phyloP scores from a whole-genome alignment of 2,113 vertebrate genomes.

The Corapipo altera region DNA sequence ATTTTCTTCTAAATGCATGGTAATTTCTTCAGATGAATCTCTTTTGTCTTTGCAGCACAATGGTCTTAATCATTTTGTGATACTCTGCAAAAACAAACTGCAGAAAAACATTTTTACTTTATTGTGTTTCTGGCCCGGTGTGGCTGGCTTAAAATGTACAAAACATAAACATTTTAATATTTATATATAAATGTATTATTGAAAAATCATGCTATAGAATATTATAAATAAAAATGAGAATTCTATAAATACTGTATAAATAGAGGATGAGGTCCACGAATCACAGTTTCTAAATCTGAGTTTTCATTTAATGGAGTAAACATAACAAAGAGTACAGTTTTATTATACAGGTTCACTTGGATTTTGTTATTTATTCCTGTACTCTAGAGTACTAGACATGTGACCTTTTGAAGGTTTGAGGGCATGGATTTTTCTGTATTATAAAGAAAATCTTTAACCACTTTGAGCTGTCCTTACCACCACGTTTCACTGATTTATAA shows the following conservation, averaged over 20 bases:
- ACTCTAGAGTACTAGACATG: neutral
- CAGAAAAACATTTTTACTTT: constrained; percentile 55
- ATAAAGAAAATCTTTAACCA: neutral
- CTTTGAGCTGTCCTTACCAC: neutral
- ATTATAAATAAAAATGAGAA: constrained; percentile 49
- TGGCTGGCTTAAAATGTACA: constrained; percentile 56
- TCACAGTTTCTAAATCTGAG: constrained; percentile 16
- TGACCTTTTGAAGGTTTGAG: constrained; percentile 1
- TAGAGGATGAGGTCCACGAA: constrained; percentile 35
- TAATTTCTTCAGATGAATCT: constrained; percentile 64
- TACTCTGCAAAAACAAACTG: constrained; percentile 43
- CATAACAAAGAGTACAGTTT: constrained; percentile 10
- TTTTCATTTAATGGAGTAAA: constrained; percentile 35
- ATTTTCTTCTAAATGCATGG: constrained; percentile 72
- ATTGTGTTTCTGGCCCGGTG: constrained; percentile 52
- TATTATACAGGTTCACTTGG: constrained; percentile 31
- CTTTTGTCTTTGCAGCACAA: constrained; percentile 68
- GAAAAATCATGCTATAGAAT: constrained; percentile 32
- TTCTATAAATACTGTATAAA: constrained; percentile 61
- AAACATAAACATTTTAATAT: constrained; percentile 67
- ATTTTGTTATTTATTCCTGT: constrained; percentile 54
- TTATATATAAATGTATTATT: constrained; percentile 66
- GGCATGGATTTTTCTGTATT: neutral
- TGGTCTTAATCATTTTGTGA: constrained; percentile 70
- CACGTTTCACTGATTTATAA: neutral